Conservation (phyloP, 2,113 vertebrate genomes). For the Elaphurus davidianus region DNA sequence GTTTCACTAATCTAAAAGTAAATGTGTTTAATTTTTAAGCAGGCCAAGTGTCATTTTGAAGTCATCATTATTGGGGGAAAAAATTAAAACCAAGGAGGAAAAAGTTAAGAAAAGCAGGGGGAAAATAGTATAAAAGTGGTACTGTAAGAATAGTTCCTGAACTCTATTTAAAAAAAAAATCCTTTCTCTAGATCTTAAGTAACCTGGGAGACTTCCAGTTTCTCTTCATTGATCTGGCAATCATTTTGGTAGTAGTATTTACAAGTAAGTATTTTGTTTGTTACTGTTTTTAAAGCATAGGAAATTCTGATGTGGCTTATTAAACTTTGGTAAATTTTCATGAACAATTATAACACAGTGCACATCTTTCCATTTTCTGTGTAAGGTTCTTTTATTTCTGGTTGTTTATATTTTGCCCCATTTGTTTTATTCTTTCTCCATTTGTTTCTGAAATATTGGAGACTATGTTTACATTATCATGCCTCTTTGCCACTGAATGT, state of each 20-base stretch:
- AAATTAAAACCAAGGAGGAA: not conserved
- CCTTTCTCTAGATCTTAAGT: conserved; percentile 89
- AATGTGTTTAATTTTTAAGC: conserved; percentile 4
- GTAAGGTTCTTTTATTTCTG: not conserved
- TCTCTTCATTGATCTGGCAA: conserved; percentile 97
- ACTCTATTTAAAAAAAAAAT: conserved; percentile 51
- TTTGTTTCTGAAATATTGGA: not conserved
- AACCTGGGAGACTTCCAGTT: conserved; percentile 99
- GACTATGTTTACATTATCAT: not conserved
- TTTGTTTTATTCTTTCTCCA: not conserved
- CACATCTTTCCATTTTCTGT: not conserved
- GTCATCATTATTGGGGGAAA: not conserved
- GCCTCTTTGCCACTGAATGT: not conserved
- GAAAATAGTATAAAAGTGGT: not conserved
- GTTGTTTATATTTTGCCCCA: not conserved
- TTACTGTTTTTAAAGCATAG: not conserved
- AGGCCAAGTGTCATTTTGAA: conserved; percentile 41
- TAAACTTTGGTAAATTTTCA: conserved; percentile 21
- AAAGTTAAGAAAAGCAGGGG: not conserved
- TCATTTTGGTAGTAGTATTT: conserved; percentile 96
- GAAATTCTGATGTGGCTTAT: conserved; percentile 12
- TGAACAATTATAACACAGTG: not conserved
- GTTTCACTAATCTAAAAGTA: not conserved
- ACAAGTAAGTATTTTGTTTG: conserved; percentile 91
- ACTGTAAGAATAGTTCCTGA: not conserved